Percentiles rank a stretch among this genome's conserved stretches.
Evolutionary conservation across 2,113 vertebrate species (phyloP).

Genomic region (Embiotoca jacksoni): DNA sequence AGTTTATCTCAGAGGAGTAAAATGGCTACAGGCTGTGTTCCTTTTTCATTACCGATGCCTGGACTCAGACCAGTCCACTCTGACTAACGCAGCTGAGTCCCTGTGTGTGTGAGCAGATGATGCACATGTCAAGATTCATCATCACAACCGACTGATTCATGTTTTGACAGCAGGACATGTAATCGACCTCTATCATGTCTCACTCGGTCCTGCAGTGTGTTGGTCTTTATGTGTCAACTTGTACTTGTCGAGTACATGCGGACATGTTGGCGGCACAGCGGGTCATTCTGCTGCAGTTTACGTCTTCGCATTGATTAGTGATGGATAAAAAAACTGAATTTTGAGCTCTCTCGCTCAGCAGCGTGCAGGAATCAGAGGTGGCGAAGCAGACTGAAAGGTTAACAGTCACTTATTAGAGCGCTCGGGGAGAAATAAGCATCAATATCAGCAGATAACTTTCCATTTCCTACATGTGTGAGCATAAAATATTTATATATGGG

Average conservation of each 20-base stretch:
- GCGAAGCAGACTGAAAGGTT: neutral
- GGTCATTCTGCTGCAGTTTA: slow-evolving; percentile 25
- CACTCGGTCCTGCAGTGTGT: slow-evolving; percentile 29
- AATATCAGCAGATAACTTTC: neutral
- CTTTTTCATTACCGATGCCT: slow-evolving; percentile 48
- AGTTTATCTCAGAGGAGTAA: slow-evolving; percentile 59
- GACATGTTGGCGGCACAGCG: neutral
- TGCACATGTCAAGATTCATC: slow-evolving; percentile 68
- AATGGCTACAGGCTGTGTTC: slow-evolving; percentile 65
- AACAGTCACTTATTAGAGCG: neutral
- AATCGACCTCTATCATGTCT: slow-evolving; percentile 61
- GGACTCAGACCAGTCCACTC: slow-evolving; percentile 40
- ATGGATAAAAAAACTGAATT: neutral
- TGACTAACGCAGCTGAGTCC: slow-evolving; percentile 45
- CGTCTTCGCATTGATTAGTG: neutral
- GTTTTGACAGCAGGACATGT: slow-evolving; percentile 70
- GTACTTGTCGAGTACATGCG: neutral
- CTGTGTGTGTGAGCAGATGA: slow-evolving; percentile 45
- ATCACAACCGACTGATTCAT: slow-evolving; percentile 39
- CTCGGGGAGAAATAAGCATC: neutral
- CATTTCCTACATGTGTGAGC: neutral
- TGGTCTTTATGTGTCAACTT: slow-evolving; percentile 18
- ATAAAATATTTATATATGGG: neutral
- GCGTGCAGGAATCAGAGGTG: neutral
- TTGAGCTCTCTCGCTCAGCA: neutral